Percentiles rank a stretch among this genome's conserved stretches.
Evolutionary conservation across 2,888 invertebrate genomes (phyloP).

Genomic region (Nomada flava): DNA sequence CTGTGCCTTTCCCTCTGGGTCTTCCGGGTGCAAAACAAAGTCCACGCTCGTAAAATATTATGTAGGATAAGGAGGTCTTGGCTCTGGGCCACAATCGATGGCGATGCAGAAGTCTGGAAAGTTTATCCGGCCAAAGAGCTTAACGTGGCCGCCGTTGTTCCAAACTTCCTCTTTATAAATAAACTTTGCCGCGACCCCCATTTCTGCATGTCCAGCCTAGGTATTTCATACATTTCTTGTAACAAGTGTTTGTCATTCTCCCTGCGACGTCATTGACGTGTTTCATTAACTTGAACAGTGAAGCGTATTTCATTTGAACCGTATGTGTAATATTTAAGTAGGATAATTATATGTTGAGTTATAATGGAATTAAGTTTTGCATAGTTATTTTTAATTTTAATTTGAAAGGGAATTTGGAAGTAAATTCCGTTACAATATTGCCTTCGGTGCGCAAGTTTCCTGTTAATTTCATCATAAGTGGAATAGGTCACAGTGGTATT

Average conservation of each 20-base stretch:
- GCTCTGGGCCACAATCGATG: slow-evolving; percentile 79
- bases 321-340: not conserved
- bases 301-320: not conserved
- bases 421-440: too few species aligned
- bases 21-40: slow-evolving; percentile 65
- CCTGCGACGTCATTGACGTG: not conserved
- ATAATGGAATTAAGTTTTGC: too few species aligned
- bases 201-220: slow-evolving; percentile 62
- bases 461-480: too few species aligned
- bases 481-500: too few species aligned
- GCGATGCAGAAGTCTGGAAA: slow-evolving; percentile 78
- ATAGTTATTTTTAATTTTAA: too few species aligned
- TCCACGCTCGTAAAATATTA: slow-evolving; percentile 77
- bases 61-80: slow-evolving; percentile 78
- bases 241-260: slow-evolving; percentile 24
- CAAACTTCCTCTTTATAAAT: slow-evolving; percentile 74
- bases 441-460: too few species aligned
- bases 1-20: slow-evolving; percentile 23
- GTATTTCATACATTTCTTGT: slow-evolving; percentile 49
- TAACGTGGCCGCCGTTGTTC: slow-evolving; percentile 67
- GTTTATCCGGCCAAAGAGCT: slow-evolving; percentile 78
- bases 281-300: not conserved
- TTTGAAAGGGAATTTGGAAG: too few species aligned
- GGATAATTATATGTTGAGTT: too few species aligned
- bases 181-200: slow-evolving; percentile 71